Base-by-base conservation (phyloP, 2,888 invertebrate genomes). In the Zeuzera pyrina region DNA sequence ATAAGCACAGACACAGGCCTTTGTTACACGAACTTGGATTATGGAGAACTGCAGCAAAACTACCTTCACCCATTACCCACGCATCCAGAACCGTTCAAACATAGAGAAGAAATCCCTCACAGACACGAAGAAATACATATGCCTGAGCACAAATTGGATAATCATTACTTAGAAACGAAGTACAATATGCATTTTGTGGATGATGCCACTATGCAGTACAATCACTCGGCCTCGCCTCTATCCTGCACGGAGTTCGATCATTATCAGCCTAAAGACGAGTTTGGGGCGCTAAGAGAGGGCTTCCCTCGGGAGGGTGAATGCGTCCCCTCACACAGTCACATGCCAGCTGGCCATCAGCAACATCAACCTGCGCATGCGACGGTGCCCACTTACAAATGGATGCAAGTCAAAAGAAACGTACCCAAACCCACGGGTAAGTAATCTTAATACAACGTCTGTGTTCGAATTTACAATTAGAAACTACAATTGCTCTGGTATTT, bases 381-480 rank as follows among this genome's bases (percentile, higher is more conserved):
- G 29, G 89, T 95, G 39, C 95, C 95, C 13, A 96, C 97, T 0
- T 98, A 97, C 78, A 97, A 98, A 73, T 98, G 98, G 98, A 98
- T 98, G 98, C 97, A 97, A 84, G 94, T 98, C 57, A 98, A 98
- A 81, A 87, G 98, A 71, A 97, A 96, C 76, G 93, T 95, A 47
- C 95, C 97, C 30, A 97, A 97, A 79, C 95, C 97, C 51, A 86
- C 92, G 69, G 92, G 96, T 94, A 71, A 88, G 90, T n/a, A n/a
- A n/a, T n/a, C n/a, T n/a, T n/a, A n/a, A n/a, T n/a, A n/a, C n/a
- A n/a, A n/a, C n/a, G n/a, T n/a, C n/a, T n/a, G n/a, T n/a, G n/a
- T n/a, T n/a, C n/a, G n/a, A n/a, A n/a, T n/a, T n/a, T n/a, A n/a
- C n/a, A n/a, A n/a, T n/a, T n/a, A n/a, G n/a, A n/a, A n/a, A n/a